phyloP scores from a whole-genome alignment of 1,140 invertebrate genomes.

The Chlorops oryzae region DNA sequence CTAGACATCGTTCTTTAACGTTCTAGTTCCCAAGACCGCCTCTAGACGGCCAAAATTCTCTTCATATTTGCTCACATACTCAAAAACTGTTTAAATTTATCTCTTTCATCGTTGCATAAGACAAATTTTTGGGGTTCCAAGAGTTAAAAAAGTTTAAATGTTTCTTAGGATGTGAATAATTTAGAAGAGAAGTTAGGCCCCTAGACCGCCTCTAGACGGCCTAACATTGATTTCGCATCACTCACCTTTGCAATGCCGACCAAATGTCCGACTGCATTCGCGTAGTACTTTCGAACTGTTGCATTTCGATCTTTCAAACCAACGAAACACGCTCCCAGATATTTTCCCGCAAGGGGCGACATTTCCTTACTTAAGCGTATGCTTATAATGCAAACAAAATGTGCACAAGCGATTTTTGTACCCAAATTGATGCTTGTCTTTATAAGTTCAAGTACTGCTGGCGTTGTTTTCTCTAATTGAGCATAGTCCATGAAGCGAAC shows the following conservation, averaged over 20 bases:
- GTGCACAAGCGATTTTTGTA: conserved; percentile 77
- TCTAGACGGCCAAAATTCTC: no score
- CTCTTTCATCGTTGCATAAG: no score
- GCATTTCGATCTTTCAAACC: conserved; percentile 78
- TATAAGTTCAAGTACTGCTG: conserved; percentile 74
- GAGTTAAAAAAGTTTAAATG: no score
- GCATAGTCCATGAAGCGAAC: conserved; percentile 74
- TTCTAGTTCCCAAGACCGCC: no score
- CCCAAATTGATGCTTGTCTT: conserved; percentile 73
- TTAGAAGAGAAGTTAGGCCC: no score
- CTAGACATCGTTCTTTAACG: no score
- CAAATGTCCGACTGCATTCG: conserved; percentile 77
- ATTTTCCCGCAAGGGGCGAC: conserved; percentile 62
- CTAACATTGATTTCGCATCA: no score
- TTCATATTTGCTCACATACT: no score
- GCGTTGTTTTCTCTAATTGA: conserved; percentile 71
- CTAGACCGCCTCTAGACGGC: no score
- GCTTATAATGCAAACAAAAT: conserved; percentile 66
- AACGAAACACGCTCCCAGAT: conserved; percentile 68
- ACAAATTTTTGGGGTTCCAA: no score
- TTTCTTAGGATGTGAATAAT: no score
- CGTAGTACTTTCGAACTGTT: conserved; percentile 75
- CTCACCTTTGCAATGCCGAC: conserved; percentile 71
- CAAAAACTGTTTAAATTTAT: no score
- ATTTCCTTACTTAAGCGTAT: conserved; percentile 51